phyloP scores from a whole-genome alignment of 2,888 invertebrate genomes.

The Podabrus alpinus region DNA sequence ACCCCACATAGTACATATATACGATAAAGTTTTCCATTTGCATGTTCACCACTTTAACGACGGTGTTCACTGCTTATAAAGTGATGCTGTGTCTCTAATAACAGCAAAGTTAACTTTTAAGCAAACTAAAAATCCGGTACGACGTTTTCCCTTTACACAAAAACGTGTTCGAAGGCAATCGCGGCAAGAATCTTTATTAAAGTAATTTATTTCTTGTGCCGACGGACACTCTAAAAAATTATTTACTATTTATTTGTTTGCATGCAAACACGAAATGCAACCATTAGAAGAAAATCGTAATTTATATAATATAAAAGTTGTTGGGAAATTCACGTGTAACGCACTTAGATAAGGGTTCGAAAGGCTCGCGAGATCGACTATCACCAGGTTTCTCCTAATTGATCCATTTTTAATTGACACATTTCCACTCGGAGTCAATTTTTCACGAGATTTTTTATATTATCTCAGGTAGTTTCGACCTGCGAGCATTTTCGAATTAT shows the following conservation, averaged over 20 bases:
- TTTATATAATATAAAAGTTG: neutral
- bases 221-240: neutral
- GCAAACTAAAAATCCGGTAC: neutral
- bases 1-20: neutral
- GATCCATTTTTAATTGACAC: neutral
- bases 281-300: neutral
- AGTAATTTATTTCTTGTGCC: neutral
- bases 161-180: neutral
- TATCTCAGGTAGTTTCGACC: no score
- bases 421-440: neutral
- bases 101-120: neutral
- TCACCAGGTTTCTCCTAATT: neutral
- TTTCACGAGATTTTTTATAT: neutral
- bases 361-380: neutral
- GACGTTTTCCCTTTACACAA: neutral
- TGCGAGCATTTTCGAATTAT: neutral
- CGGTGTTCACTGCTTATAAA: neutral
- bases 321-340: neutral
- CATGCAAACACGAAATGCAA: neutral
- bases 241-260: neutral
- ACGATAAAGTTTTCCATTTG: neutral
- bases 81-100: neutral
- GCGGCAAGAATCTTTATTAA: neutral
- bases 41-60: neutral
- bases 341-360: neutral